Evolutionary conservation across 1,140 invertebrate genomes (phyloP), one percentile per base, ranked within the genome.

Genomic region (Leptestheria dahalacensis): DNA sequence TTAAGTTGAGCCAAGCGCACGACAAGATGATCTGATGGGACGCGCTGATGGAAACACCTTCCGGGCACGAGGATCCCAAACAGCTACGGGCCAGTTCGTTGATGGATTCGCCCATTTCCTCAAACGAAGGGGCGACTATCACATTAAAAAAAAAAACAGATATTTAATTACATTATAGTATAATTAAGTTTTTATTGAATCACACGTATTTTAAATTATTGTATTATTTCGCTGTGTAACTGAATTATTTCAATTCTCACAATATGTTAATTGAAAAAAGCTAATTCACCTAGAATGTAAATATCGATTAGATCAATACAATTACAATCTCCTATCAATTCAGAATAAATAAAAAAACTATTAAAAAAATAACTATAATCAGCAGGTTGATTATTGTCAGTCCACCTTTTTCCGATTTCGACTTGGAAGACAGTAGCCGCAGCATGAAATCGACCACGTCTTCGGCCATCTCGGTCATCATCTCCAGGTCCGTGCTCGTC

Each of bases 1-100:
- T 88, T 18, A 88, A 73, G 64, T 83, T 87, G 62, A 85, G 74
- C 86, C 85, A 88, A 64, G 87, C 79, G 69, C 80, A 83, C 62
- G 81, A 80, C 15, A 86, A 67, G 64, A 88, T 77, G 63, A 83
- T 66, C 72, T 84, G 77, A 72, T 84, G 78, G 60, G 83, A 74
- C 58, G 79, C 73, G 57, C 78, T 78, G 61, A 83, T 67, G 28
- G 66, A 64, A n/a, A 72, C 65, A 3, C 70, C 68, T 29, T 74
- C 70, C 18, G 61, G 56, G 41, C 61, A 52, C n/a, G 59, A 52
- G 53, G 63, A 64, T 61, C 51, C 66, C 67, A 29, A 60, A 66
- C 61, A 64, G 64, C 23, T 71, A 63, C 33, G 61, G 56, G 73
- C 72, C 48, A 69, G 64, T 12, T 63, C 65, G 55, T 75, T 70